Evolutionary conservation across 2,888 invertebrate genomes (phyloP), one percentile per base, ranked within the genome.

Genomic region (Synergus japonicus): DNA sequence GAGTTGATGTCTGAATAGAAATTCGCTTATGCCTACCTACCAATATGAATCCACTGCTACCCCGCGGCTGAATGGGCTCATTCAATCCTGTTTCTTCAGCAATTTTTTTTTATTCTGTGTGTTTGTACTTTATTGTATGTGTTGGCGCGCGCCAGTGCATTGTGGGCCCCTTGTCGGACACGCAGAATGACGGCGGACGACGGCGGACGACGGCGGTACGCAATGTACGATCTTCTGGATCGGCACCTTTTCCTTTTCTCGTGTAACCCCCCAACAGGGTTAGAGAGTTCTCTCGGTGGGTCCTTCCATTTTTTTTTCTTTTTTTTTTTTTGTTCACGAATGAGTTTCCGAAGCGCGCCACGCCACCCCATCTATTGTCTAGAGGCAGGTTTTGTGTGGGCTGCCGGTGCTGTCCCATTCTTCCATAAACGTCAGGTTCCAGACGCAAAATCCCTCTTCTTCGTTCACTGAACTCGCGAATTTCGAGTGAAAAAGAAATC

Each of bases 111-210:
- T 8, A 12, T 44, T 15, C 13, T 10, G 49, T 79, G 58, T 63
- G 67, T 67, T 76, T 60, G 43, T 69, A 69, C 69, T 79, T 77
- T 79, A 79, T 79, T 79, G 77, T 78, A 73, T 81, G 78, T 79
- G 80, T 79, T 83, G 83, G 83, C 83, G 81, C 83, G 80, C 81
- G 83, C 83, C 81, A 83, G 77, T 78, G 79, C 73, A 81, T 83
- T 83, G 81, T 83, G 76, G 44, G 29, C 69, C 58, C 22, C 44
- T 76, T 63, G 76, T 46, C 44, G 64, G 64, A 78, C 69, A 69
- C 49, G 15, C 46, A 69, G 60, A 60, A 60, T 60, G 60, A 60
- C 60, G 60, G 60, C 78, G 73, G 73, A 54, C 49, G 60, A 60
- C 60, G 60, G 60, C 78, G 73, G 73, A 54, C 49, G 67, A 22